These are phyloP conservation scores for Saguinus midas DNA, from an alignment of 2,113 vertebrate genomes.

Conservation along the genomic window DNA sequence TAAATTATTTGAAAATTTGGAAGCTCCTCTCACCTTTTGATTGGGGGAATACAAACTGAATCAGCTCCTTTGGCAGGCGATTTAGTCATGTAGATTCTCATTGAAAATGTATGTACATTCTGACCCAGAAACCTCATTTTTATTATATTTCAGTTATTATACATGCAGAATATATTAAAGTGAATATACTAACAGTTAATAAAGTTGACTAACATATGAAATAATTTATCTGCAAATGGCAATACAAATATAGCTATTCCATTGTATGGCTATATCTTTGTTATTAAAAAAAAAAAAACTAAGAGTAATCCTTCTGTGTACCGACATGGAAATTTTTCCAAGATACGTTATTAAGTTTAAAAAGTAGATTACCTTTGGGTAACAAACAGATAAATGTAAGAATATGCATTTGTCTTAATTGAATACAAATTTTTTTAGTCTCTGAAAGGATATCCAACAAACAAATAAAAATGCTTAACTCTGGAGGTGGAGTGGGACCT, in stretches of 20 bases:
- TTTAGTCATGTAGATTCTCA: neutral
- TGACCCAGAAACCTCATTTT: conserved; percentile 7
- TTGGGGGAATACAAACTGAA: neutral
- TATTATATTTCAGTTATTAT: neutral
- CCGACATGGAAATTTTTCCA: neutral
- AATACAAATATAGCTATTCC: too few relatives aligned
- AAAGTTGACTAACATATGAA: neutral
- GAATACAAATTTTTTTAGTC: neutral
- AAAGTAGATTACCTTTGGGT: neutral
- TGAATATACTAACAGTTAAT: neutral
- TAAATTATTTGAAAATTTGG: neutral
- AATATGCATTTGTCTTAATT: conserved; percentile 31
- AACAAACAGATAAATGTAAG: neutral
- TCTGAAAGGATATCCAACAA: neutral
- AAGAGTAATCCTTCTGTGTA: neutral
- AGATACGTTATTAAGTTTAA: neutral
- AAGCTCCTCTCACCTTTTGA: neutral
- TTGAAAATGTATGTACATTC: neutral
- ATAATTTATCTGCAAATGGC: neutral
- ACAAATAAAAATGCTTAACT: neutral
- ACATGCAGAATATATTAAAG: neutral
- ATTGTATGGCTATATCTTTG: too few relatives aligned
- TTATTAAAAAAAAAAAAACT: neutral
- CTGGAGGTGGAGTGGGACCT: neutral
- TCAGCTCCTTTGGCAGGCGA: neutral